phyloP scores from a whole-genome alignment of 2,797 vertebrate species.

The Coreius guichenoti region DNA sequence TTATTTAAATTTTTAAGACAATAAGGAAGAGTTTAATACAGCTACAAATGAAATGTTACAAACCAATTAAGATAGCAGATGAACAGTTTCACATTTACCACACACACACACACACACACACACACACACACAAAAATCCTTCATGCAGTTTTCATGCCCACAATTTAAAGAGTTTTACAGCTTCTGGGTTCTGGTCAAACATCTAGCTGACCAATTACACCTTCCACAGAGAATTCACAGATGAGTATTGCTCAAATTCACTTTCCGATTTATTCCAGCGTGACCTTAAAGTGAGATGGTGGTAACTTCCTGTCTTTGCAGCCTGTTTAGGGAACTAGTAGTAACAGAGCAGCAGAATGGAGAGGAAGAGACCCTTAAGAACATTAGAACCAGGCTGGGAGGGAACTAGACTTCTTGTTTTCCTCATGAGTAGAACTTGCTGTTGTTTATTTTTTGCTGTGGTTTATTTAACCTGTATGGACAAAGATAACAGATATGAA shows the following conservation, averaged over 20 bases:
- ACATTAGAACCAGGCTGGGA: conserved; percentile 3
- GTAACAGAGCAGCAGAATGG: conserved; percentile 17
- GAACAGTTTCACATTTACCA: conserved; percentile 1
- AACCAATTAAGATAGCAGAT: not conserved
- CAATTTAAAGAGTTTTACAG: not conserved
- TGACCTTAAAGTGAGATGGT: conserved; percentile 25
- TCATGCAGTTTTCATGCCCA: not conserved
- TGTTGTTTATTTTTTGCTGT: conserved; percentile 93
- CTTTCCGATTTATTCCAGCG: not conserved
- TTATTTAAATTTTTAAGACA: not conserved
- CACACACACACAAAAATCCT: not conserved
- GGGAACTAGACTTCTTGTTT: not conserved
- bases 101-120: not conserved
- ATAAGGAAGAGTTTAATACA: conserved; percentile 8
- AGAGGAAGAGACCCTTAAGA: conserved; percentile 38
- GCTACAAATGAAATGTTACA: not conserved
- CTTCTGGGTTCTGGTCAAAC: not conserved
- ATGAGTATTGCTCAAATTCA: conserved; percentile 6
- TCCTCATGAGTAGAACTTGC: conserved; percentile 90
- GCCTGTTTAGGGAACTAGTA: conserved; percentile 17
- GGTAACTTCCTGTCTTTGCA: conserved; percentile 14
- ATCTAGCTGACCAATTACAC: not conserved
- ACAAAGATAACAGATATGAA: conserved; percentile 24
- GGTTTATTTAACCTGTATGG: conserved; percentile 77
- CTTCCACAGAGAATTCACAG: not conserved